Base-by-base conservation (phyloP, 2,797 vertebrate species). In the Liasis olivaceus region DNA sequence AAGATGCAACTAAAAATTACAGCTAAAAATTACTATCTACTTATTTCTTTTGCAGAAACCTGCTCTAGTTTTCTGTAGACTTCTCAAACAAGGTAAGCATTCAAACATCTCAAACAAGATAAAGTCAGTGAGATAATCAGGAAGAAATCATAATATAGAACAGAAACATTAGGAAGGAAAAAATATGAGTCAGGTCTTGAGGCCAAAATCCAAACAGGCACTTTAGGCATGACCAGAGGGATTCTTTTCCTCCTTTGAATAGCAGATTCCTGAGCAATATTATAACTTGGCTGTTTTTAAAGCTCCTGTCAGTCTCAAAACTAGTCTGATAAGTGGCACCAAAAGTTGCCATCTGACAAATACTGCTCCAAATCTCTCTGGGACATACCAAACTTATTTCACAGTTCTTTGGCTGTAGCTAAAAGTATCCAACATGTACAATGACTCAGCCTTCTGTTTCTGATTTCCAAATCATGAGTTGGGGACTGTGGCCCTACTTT, bases 141-240 rank as follows among this genome's bases (percentile, higher is more conserved):
- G 66, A 58, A 60, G 17, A 26, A 56, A 47, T 28, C 60, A 81
- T 90, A 56, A 66, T 66, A 91, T 12, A 42, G 62, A 87, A 66
- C n/a, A 63, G 42, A 81, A 88, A 92, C 51, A 56, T 84, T 63
- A 89, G 72, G 20, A 92, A 54, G 69, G 47, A n/a, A 28, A 64
- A 92, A 66, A 84, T 81, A 24, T 88, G 69, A 88, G 81, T 69
- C 66, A 81, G 87, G 54, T 85, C 59, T 88, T 81, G 20, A 85
- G 59, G 17, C 15, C 85, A 91, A 60, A 64, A 81, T 87, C 85
- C 26, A 60, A 47, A n/a, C 64, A 31, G 24, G 15, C 64, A 26
- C 62, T 87, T 72, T 56, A 59, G 28, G 12, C 3, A 42, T 69
- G 56, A 15, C n/a, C 13, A 77, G 14, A 13, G 8, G n/a, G 69